Evolutionary conservation across 2,797 vertebrate genomes (phyloP).

Genomic region (Apogon hyalosoma): DNA sequence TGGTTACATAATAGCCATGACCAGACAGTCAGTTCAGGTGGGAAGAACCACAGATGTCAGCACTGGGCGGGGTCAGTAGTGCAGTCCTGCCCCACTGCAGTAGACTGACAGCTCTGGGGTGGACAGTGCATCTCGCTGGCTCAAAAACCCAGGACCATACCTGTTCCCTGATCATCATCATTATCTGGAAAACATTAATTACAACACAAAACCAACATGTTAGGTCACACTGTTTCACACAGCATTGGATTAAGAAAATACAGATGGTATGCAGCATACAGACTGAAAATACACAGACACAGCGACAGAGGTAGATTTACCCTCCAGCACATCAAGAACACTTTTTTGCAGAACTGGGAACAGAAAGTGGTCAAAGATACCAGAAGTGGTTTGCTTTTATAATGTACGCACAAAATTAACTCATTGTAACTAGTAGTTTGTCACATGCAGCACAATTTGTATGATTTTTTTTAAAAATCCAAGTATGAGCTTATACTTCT

Average conservation of each 20-base stretch:
- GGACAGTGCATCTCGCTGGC: slow-evolving; percentile 78
- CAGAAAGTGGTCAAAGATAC: not conserved
- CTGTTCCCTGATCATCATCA: slow-evolving; percentile 67
- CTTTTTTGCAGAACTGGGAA: slow-evolving; percentile 5
- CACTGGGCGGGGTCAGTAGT: slow-evolving; percentile 73
- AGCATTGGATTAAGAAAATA: not conserved
- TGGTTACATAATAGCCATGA: slow-evolving; percentile 29
- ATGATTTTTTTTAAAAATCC: not conserved
- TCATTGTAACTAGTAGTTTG: not conserved
- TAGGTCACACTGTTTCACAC: slow-evolving; percentile 28
- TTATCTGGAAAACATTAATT: slow-evolving; percentile 81
- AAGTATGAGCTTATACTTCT: not conserved
- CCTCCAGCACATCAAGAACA: not conserved
- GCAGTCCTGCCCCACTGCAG: slow-evolving; percentile 62
- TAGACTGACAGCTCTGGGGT: slow-evolving; percentile 74
- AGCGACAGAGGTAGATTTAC: not conserved
- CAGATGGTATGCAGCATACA: not conserved
- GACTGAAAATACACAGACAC: not conserved
- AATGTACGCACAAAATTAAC: not conserved
- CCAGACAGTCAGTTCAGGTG: slow-evolving; percentile 69
- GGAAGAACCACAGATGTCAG: slow-evolving; percentile 68
- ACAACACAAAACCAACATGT: slow-evolving; percentile 48
- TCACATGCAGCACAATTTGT: not conserved
- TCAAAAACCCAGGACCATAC: slow-evolving; percentile 73
- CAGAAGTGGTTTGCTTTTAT: not conserved